These are phyloP conservation scores for Saxicola maurus DNA, from an alignment of 2,797 vertebrate genomes.

Conservation along the genomic window DNA sequence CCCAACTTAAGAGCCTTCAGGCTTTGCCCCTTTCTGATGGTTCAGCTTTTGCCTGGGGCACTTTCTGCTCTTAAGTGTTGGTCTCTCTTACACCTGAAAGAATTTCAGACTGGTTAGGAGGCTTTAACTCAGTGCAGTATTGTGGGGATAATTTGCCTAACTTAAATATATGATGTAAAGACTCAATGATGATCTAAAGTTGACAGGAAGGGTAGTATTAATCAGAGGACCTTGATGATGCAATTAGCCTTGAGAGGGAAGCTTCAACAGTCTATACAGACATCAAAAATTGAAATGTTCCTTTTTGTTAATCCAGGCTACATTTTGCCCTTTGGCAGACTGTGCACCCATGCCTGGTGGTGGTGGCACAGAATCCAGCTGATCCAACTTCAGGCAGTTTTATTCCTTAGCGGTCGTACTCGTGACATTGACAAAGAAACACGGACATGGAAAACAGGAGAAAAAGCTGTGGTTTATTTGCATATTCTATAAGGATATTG, in stretches of 20 bases:
- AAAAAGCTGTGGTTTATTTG: constrained; percentile 52
- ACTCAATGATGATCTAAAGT: constrained; percentile 33
- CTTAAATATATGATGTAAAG: not conserved
- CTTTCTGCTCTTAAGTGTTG: not conserved
- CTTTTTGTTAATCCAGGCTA: not conserved
- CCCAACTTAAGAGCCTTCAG: not conserved
- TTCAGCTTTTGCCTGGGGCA: not conserved
- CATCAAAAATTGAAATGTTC: not conserved
- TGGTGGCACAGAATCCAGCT: not conserved
- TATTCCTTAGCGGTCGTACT: not conserved
- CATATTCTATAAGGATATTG: constrained; percentile 68
- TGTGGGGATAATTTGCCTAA: not conserved
- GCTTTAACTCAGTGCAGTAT: not conserved
- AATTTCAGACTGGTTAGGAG: not conserved
- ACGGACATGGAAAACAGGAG: constrained; percentile 8
- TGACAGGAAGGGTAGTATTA: constrained; percentile 48
- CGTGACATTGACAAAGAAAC: constrained; percentile 57
- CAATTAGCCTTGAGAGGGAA: constrained; percentile 45
- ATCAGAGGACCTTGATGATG: constrained; percentile 58
- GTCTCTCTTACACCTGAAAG: not conserved
- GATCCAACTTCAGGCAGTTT: constrained; percentile 6
- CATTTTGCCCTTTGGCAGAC: not conserved
- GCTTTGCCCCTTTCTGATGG: not conserved
- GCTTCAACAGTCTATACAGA: not conserved
- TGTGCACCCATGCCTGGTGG: not conserved